Percentiles rank a stretch among this genome's conserved stretches.
Evolutionary conservation across 2,888 invertebrate genomes (phyloP).

Genomic region (Muschampia plurimacula): DNA sequence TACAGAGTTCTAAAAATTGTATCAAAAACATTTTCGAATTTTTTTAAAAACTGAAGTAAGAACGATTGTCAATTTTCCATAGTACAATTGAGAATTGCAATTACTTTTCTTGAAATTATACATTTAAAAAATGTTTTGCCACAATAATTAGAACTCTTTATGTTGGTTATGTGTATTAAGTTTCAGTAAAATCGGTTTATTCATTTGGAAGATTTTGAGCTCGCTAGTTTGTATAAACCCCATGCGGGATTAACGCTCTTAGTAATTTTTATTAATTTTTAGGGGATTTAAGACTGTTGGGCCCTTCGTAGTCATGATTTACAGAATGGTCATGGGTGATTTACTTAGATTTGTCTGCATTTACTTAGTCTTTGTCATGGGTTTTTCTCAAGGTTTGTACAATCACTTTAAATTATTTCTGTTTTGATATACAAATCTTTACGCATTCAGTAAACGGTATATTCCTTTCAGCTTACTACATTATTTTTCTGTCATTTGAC

Average conservation of each 20-base stretch:
- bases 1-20: no score
- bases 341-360: conserved; percentile 97
- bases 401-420: neutral
- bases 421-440: neutral
- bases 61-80: no score
- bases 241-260: neutral
- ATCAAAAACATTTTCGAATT: no score
- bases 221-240: no score
- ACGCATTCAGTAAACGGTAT: neutral
- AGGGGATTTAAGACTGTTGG: conserved; percentile 99
- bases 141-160: no score
- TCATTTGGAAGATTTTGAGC: no score
- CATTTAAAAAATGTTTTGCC: no score
- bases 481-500: conserved; percentile 95
- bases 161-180: no score
- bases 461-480: conserved; percentile 91
- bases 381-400: conserved; percentile 95
- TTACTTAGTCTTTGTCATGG: conserved; percentile 98
- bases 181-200: no score
- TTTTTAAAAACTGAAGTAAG: no score
- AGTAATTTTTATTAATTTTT: conserved; percentile 45
- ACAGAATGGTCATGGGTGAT: conserved; percentile 99
- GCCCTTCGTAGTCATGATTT: conserved; percentile 99
- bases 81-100: no score
- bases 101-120: no score